Conservation (phyloP, 1,140 invertebrate genomes). For the Cylas formicarius region DNA sequence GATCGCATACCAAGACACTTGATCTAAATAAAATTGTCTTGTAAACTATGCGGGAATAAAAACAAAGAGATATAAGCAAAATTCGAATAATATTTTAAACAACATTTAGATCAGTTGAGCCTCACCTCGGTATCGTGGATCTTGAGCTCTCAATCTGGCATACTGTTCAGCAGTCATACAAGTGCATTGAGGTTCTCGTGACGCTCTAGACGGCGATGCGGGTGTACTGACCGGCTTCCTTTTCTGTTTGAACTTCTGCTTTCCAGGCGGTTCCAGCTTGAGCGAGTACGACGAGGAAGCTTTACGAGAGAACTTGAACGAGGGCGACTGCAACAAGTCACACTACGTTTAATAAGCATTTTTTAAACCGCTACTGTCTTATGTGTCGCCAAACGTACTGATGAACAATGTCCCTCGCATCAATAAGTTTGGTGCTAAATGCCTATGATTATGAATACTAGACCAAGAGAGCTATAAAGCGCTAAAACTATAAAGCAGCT, state of each 20-base stretch:
- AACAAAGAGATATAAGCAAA: too few relatives aligned
- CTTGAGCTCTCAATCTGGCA: conserved; percentile 71
- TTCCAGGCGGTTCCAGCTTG: conserved; percentile 81
- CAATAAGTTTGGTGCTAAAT: too few relatives aligned
- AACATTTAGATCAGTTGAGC: background rate
- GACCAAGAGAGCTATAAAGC: too few relatives aligned
- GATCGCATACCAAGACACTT: too few relatives aligned
- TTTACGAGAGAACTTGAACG: conserved; percentile 95
- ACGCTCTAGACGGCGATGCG: conserved; percentile 79
- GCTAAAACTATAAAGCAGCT: too few relatives aligned
- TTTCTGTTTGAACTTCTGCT: conserved; percentile 76
- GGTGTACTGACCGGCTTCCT: conserved; percentile 88
- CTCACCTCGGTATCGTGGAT: conserved; percentile 69
- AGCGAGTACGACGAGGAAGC: conserved; percentile 93
- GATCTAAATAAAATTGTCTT: too few relatives aligned
- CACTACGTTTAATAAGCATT: conserved; percentile 45
- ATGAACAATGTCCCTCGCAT: too few relatives aligned
- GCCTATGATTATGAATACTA: too few relatives aligned
- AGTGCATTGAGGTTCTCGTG: conserved; percentile 82
- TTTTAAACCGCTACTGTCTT: conserved; percentile 22
- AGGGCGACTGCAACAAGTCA: conserved; percentile 82
- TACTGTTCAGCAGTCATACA: conserved; percentile 93
- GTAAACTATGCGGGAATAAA: too few relatives aligned
- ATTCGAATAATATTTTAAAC: conserved; percentile 6
- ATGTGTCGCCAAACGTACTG: too few relatives aligned